phyloP scores from a whole-genome alignment of 2,113 vertebrate species.

The Laticauda laticaudata region DNA sequence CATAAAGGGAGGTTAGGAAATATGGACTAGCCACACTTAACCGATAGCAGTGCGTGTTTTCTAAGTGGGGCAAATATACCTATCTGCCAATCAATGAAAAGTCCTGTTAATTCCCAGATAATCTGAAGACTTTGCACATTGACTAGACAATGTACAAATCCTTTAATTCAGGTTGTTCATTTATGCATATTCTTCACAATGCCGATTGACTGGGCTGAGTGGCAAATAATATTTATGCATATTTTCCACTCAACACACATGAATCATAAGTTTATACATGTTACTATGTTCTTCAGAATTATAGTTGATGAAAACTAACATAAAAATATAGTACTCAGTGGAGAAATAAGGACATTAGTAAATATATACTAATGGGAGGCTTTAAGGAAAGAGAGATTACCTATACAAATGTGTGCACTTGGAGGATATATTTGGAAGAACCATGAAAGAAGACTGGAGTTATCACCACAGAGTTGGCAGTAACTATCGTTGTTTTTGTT shows the following conservation, averaged over 20 bases:
- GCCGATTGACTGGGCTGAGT: not conserved
- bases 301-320: not conserved
- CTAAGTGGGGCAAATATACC: not conserved
- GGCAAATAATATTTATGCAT: not conserved
- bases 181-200: not conserved
- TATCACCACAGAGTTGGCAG: not conserved
- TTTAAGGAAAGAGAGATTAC: not conserved
- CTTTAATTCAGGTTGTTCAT: not conserved
- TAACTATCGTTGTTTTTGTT: not conserved
- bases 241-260: not conserved
- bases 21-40: not conserved
- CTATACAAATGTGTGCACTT: not conserved
- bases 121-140: not conserved
- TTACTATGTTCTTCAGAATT: not conserved
- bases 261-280: not conserved
- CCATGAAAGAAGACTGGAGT: not conserved
- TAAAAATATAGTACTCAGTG: not conserved
- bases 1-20: not conserved
- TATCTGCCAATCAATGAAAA: not conserved
- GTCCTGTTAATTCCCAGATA: not conserved
- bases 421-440: not conserved
- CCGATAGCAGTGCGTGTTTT: not conserved
- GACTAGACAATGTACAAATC: not conserved
- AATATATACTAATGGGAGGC: not conserved
- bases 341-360: not conserved